Base-by-base conservation (phyloP, 92 coral and sea anemone species). In the Palythoa caribaeorum region DNA sequence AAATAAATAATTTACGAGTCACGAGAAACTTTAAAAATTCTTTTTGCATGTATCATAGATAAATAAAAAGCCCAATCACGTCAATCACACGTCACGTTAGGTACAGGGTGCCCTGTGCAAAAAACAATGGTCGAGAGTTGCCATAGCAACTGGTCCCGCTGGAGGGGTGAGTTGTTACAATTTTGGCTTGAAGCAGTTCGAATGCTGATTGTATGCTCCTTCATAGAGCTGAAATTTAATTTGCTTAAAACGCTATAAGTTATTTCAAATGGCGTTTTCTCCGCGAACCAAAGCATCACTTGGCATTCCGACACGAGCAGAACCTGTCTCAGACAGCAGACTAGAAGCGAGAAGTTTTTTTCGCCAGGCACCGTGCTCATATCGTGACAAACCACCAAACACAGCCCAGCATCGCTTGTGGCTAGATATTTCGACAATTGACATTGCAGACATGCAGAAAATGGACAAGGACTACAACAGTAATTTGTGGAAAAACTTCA, bases 401-500 rank as follows among this genome's bases (percentile, higher is more conserved):
- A 91, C 94, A n/a, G 91, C 92, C 7, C 98, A 95, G 65, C 93
- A 93, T 15, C 89, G 98, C 9, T 79, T 95, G 1, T 95, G 98
- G 98, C 86, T 93, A 8, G 98, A 95, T 62, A 89, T 95, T 12
- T 91, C 98, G 1, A 80, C 87, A 40, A 66, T 93, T 6, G 94
- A 95, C 54, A 92, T 94, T 8, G 48, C 94, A 14, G 90, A 90
- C 59, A 63, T 95, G 54, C 89, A 88, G 40, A 69, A 93, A 68
- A 88, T 77, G 28, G 98, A 95, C 65, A 90, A 90, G 12, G 52
- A 93, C 50, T 95, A 95, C 91, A 92, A 95, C 92, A 95, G 96
- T 78, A 95, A 95, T 63, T 89, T 93, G 94, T 95, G 98, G 98
- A 95, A 95, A 75, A 95, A 95, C 87, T 95, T 95, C 47, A 95